Base-by-base conservation (phyloP, 1,140 invertebrate genomes). In the Spodoptera litura region DNA sequence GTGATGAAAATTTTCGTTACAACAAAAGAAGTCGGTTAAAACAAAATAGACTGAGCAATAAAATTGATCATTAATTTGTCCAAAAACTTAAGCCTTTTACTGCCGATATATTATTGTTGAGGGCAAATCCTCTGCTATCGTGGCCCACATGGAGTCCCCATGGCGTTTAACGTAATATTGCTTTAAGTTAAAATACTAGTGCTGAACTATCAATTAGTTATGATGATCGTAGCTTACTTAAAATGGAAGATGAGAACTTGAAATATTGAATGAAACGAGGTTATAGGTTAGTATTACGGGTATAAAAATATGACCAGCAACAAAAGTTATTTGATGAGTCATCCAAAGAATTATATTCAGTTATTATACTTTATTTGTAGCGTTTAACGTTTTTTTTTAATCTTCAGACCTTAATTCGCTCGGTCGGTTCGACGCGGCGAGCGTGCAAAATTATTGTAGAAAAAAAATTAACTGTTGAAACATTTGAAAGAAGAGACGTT, bases 231-330 rank as follows among this genome's bases (percentile, higher is more conserved):
- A n/a, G 52, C 5, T 15, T 55, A 8, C 12, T 13, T 55, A 5
- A 44, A 9, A 44, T 44, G 6, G 38, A 44, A 44, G 38, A 44
- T 44, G 38, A 8, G 38, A 44, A 44, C 9, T 44, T 44, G 8
- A 44, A 44, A n/a, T 49, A 8, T 2, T 20, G 4, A 20, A 62
- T 62, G n/a, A 74, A 49, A 31, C 59, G 64, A 71, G 70, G 74
- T 68, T 80, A 58, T 55, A 68, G 64, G 49, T 68, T 27, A 68
- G 64, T 52, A 35, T 68, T 53, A 68, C 64, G 49, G 49, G 52
- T 52, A 25, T 20, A 52, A 15, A 52, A 68, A 51, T 51, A 27
- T 68, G 64, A 68, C 64, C 49, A 27, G 25, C 9, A 51, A 27
- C 64, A 68, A 52, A 68, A 68, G 49, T 15, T 51, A 52, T 68